These are phyloP conservation scores for Oryzias woworae DNA, from an alignment of 2,113 vertebrate species.

Conservation along the genomic window DNA sequence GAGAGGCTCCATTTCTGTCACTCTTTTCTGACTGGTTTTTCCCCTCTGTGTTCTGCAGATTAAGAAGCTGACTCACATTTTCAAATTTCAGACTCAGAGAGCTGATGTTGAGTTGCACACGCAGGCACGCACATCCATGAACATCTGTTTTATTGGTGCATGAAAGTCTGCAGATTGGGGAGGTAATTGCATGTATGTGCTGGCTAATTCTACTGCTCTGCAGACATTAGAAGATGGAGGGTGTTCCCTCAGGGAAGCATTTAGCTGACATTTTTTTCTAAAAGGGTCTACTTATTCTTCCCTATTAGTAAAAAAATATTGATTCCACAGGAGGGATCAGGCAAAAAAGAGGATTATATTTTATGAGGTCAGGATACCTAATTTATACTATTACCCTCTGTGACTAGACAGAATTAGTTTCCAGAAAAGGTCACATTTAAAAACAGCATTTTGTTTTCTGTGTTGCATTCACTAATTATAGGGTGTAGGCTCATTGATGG, in stretches of 20 bases:
- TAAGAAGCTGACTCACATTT: constrained; percentile 34
- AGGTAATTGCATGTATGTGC: constrained; percentile 21
- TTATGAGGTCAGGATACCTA: constrained; percentile 22
- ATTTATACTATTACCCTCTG: constrained; percentile 9
- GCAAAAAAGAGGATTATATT: constrained; percentile 41
- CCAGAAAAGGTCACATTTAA: constrained; percentile 40
- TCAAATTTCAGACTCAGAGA: constrained; percentile 44
- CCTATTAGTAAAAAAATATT: constrained; percentile 43
- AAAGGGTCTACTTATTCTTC: constrained; percentile 30
- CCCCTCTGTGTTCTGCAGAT: constrained; percentile 28
- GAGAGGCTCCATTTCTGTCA: constrained; percentile 28
- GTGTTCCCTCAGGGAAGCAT: constrained; percentile 29
- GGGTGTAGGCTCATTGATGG: constrained; percentile 1
- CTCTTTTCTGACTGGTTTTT: constrained; percentile 6
- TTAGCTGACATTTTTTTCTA: constrained; percentile 13
- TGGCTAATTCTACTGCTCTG: constrained; percentile 39
- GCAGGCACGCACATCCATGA: background rate
- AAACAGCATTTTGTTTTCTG: constrained; percentile 21
- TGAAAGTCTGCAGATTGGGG: constrained; percentile 23
- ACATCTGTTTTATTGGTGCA: background rate
- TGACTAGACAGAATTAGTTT: constrained; percentile 29
- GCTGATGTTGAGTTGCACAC: constrained; percentile 34
- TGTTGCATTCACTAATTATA: constrained; percentile 22
- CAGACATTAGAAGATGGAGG: constrained; percentile 27
- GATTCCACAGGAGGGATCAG: constrained; percentile 32